Conservation (phyloP, 2,888 invertebrate genomes). For the Panzeria rudis region DNA sequence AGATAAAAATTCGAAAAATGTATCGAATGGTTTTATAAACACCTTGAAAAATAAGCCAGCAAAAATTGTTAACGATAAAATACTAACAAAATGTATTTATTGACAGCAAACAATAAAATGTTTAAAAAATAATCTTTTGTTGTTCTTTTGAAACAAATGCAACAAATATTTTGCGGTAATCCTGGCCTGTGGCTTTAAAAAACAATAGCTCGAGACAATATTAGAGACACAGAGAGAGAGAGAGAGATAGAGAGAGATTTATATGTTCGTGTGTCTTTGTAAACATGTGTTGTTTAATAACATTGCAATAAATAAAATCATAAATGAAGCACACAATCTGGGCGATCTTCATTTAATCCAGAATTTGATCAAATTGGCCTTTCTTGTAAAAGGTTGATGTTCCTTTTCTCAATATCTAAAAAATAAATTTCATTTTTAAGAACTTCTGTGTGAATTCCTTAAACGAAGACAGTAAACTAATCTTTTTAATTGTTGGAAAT, state of each 20-base stretch:
- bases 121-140: constrained; percentile 44
- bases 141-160: constrained; percentile 56
- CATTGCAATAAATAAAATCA: background rate
- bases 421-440: background rate
- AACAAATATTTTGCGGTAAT: constrained; percentile 74
- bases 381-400: constrained; percentile 1
- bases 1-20: background rate
- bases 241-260: background rate
- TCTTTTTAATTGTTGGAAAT: background rate
- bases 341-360: constrained; percentile 65
- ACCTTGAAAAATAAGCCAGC: constrained; percentile 58
- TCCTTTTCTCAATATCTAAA: constrained; percentile 1
- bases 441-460: background rate
- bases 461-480: background rate
- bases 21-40: constrained; percentile 53
- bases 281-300: constrained; percentile 12
- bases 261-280: background rate
- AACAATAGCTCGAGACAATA: constrained; percentile 71
- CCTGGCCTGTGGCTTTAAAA: constrained; percentile 78
- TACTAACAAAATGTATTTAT: background rate
- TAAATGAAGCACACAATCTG: constrained; percentile 14
- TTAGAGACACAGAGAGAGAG: constrained; percentile 10
- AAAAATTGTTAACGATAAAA: constrained; percentile 1
- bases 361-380: constrained; percentile 32
- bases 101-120: constrained; percentile 13